Conservation (phyloP, 2,888 invertebrate species). For the Pammene fasciana region DNA sequence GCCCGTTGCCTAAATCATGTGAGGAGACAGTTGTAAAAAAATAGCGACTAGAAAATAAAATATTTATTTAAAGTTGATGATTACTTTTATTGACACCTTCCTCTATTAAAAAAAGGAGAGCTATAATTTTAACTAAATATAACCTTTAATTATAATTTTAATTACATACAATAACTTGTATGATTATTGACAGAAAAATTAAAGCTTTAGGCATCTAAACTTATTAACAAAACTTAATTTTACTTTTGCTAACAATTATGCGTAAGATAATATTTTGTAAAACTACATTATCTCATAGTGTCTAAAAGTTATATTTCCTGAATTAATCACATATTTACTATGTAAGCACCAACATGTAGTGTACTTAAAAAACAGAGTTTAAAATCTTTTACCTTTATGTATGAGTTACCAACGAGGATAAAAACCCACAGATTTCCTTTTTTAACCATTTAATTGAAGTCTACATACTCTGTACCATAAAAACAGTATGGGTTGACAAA, state of each 20-base stretch:
- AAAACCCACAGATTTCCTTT: neutral
- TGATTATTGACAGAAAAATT: constrained; percentile 26
- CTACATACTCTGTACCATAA: no score
- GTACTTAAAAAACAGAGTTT: constrained; percentile 34
- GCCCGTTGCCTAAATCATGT: constrained; percentile 25
- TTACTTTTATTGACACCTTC: constrained; percentile 25
- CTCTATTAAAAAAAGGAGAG: constrained; percentile 18
- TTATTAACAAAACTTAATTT: constrained; percentile 24
- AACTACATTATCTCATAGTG: constrained; percentile 27
- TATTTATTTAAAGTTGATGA: constrained; percentile 35
- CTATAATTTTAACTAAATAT: constrained; percentile 31
- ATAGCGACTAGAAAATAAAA: constrained; percentile 32
- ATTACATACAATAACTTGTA: constrained; percentile 17
- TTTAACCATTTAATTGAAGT: no score
- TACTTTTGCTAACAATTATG: constrained; percentile 29
- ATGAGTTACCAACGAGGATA: neutral
- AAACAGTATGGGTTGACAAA: no score
- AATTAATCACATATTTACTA: constrained; percentile 35
- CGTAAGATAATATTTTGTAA: constrained; percentile 26
- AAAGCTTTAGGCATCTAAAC: constrained; percentile 38
- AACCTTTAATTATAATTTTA: constrained; percentile 9
- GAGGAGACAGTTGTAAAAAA: constrained; percentile 20
- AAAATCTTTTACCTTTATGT: constrained; percentile 1
- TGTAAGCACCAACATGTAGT: constrained; percentile 38
- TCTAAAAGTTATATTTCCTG: constrained; percentile 18